Conservation (phyloP, 2,797 vertebrate species). For the Myiotriccus ornatus region DNA sequence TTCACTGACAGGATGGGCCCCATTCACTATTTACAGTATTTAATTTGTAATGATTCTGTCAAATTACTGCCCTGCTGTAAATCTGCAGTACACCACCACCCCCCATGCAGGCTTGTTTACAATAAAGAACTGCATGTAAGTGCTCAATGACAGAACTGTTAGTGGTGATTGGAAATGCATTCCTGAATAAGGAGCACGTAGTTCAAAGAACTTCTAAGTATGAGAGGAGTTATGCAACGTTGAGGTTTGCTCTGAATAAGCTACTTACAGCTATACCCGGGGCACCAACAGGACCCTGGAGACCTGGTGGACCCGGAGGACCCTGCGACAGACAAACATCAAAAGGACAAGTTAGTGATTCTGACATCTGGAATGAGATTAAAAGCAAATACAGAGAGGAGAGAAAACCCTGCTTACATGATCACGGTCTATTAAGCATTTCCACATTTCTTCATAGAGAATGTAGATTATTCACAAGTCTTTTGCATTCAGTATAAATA, state of each 20-base stretch:
- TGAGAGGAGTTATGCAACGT: neutral
- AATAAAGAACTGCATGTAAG: neutral
- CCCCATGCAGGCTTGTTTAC: neutral
- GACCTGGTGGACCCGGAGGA: constrained; percentile 92
- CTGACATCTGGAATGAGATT: neutral
- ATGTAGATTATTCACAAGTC: neutral
- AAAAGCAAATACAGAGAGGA: neutral
- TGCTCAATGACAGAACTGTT: neutral
- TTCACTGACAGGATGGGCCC: neutral
- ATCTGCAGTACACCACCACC: neutral
- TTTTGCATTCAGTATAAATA: neutral
- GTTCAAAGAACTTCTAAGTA: neutral
- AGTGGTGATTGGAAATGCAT: neutral
- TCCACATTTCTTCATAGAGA: neutral
- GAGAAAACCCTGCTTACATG: neutral
- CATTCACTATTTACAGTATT: neutral
- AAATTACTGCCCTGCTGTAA: neutral
- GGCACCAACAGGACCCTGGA: constrained; percentile 93
- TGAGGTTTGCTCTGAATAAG: neutral
- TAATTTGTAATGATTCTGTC: neutral
- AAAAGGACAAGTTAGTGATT: neutral
- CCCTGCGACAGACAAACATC: constrained; percentile 77
- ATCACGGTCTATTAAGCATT: neutral
- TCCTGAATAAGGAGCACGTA: neutral
- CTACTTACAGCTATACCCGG: constrained; percentile 96